Conservation (phyloP, 53 echinoderm and acorn worm genomes). For the Crossaster papposus region DNA sequence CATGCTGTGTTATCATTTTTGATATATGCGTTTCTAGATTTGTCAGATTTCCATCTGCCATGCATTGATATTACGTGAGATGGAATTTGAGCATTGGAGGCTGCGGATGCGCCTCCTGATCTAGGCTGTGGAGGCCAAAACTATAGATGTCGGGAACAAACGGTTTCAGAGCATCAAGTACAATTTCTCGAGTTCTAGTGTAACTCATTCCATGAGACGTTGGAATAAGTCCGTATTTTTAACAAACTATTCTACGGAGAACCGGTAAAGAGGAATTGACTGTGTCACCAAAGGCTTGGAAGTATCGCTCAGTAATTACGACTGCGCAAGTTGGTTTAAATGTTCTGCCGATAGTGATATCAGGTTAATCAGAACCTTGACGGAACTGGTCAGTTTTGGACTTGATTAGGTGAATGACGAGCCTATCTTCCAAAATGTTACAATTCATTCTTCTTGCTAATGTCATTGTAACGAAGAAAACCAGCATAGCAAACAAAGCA, state of each 20-base stretch:
- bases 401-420: slow-evolving; percentile 24
- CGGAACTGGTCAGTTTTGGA: slow-evolving; percentile 46
- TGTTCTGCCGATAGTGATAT: slow-evolving; percentile 10
- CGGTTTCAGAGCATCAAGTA: no score
- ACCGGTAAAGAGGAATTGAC: no score
- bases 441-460: no score
- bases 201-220: no score
- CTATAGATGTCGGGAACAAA: no score
- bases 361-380: no score
- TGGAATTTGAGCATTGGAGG: neutral
- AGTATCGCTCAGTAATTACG: neutral
- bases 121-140: no score
- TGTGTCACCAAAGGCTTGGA: slow-evolving; percentile 5
- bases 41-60: neutral
- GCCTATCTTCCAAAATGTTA: no score
- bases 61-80: slow-evolving; percentile 22
- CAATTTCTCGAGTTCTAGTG: no score
- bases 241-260: neutral
- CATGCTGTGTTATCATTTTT: neutral
- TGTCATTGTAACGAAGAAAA: no score
- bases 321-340: neutral
- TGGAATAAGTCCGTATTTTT: neutral
- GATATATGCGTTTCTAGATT: slow-evolving; percentile 12
- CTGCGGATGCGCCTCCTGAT: no score
- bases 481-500: no score